These are phyloP conservation scores for Anguilla megastoma DNA, from an alignment of 2,797 vertebrate genomes.

Conservation along the genomic window DNA sequence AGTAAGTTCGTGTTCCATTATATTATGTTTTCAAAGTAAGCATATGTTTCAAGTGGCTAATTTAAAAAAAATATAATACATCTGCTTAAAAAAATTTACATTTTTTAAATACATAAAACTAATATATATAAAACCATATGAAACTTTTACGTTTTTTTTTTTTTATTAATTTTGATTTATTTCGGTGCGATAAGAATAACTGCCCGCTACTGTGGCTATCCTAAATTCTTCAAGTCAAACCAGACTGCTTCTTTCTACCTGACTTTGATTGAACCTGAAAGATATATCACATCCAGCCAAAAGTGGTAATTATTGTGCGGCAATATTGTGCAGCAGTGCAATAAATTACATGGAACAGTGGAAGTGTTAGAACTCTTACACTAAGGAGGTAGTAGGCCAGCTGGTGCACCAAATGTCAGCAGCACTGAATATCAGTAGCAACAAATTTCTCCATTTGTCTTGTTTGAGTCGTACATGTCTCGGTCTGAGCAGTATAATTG, in stretches of 20 bases:
- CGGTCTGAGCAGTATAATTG: no score
- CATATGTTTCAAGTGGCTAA: neutral
- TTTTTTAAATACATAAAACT: neutral
- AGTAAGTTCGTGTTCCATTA: neutral
- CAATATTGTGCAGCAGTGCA: neutral
- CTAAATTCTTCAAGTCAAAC: neutral
- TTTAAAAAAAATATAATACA: neutral
- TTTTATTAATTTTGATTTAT: constrained; percentile 16
- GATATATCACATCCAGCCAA: constrained; percentile 23
- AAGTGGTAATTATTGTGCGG: constrained; percentile 13
- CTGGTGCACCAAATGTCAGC: constrained; percentile 20
- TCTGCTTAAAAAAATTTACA: neutral
- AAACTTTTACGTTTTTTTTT: neutral
- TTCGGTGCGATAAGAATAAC: neutral
- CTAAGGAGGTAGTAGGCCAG: neutral
- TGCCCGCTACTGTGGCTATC: neutral
- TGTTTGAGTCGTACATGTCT: neutral
- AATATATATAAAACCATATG: neutral
- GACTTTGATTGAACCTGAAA: constrained; percentile 15
- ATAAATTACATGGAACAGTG: constrained; percentile 8
- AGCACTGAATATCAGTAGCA: neutral
- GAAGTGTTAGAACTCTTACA: constrained; percentile 20
- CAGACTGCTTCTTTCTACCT: neutral
- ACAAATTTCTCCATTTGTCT: neutral
- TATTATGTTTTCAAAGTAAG: neutral